Percentiles rank a stretch among this genome's conserved stretches.
These are phyloP conservation scores for Nephotettix cincticeps DNA, from an alignment of 1,140 invertebrate genomes.

Conservation along the genomic window DNA sequence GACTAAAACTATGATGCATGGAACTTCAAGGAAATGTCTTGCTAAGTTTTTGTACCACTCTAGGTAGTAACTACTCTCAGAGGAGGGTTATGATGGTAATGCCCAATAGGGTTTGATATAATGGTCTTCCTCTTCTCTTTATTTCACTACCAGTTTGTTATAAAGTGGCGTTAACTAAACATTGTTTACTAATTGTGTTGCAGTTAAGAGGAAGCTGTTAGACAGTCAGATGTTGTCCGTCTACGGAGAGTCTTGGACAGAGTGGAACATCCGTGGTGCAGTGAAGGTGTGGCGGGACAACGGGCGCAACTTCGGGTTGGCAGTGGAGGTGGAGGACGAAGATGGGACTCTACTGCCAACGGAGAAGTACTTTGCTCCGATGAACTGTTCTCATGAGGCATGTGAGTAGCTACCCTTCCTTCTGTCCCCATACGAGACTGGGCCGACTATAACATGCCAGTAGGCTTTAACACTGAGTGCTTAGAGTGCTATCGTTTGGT, in stretches of 20 bases:
- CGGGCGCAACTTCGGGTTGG: slow-evolving; percentile 57
- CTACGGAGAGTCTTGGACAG: slow-evolving; percentile 45
- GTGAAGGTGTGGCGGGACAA: slow-evolving; percentile 43
- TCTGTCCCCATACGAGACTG: neutral
- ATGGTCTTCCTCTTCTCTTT: too few species aligned
- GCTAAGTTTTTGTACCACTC: too few species aligned
- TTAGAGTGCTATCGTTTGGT: too few species aligned
- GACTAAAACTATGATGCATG: too few species aligned
- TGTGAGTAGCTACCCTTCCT: slow-evolving; percentile 35
- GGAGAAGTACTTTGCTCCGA: slow-evolving; percentile 52
- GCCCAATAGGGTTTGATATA: too few species aligned
- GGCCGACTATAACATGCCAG: neutral
- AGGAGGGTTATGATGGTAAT: too few species aligned
- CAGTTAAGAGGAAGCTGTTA: slow-evolving; percentile 56
- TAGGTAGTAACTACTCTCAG: too few species aligned
- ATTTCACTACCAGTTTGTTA: too few species aligned
- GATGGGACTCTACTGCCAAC: slow-evolving; percentile 56
- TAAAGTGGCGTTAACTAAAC: too few species aligned
- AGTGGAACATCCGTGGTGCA: slow-evolving; percentile 46
- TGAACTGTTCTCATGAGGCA: slow-evolving; percentile 42
- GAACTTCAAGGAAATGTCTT: too few species aligned
- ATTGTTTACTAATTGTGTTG: too few species aligned
- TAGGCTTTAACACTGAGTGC: too few species aligned
- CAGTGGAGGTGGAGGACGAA: slow-evolving; percentile 62
- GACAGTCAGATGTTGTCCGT: slow-evolving; percentile 55